Conservation (phyloP, 2,797 vertebrate genomes). For the Macropus fuliginosus region DNA sequence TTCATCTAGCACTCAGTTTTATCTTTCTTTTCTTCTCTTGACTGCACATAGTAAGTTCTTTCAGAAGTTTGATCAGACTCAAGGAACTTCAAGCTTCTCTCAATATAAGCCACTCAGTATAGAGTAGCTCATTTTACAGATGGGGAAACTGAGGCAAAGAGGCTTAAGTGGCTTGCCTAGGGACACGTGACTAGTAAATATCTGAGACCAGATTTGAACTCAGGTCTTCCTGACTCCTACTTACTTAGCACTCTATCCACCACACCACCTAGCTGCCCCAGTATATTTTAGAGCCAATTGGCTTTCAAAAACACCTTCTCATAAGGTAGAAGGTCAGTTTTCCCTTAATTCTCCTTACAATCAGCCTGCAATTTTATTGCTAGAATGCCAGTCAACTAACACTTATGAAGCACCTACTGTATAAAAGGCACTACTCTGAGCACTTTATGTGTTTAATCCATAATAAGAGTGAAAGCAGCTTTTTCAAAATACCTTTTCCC, state of each 20-base stretch:
- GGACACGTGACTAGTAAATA: neutral
- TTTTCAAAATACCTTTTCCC: neutral
- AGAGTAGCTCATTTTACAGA: neutral
- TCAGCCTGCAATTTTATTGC: neutral
- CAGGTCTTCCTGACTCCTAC: neutral
- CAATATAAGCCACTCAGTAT: neutral
- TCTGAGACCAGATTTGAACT: neutral
- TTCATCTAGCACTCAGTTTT: neutral
- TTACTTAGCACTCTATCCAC: neutral
- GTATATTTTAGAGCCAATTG: neutral
- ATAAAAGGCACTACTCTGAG: neutral
- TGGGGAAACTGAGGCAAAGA: neutral
- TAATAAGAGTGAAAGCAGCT: neutral
- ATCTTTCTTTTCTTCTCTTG: too few relatives aligned
- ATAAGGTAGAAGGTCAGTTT: neutral
- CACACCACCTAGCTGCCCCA: neutral
- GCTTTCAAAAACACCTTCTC: neutral
- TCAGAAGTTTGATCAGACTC: fast-evolving
- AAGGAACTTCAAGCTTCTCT: neutral
- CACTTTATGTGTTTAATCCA: neutral
- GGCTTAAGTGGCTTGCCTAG: neutral
- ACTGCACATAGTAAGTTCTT: neutral
- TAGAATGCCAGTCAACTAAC: neutral
- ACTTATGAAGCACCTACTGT: neutral
- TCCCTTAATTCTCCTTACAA: neutral